A percentile compares a stretch with the other conserved stretches of the same genome.
These are phyloP conservation scores for Megalops cyprinoides DNA, from an alignment of 2,797 vertebrate species.

Conservation along the genomic window DNA sequence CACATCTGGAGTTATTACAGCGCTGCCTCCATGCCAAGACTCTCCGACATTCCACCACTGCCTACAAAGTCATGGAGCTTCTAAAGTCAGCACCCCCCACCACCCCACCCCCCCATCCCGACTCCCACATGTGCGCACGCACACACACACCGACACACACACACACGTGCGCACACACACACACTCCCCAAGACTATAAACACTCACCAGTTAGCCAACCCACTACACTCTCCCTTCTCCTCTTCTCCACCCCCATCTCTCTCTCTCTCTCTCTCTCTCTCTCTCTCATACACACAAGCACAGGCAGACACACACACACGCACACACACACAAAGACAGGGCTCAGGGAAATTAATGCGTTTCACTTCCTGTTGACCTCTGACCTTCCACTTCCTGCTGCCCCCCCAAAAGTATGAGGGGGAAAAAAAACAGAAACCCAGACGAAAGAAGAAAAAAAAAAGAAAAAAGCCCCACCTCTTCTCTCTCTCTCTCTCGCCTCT, in stretches of 20 bases:
- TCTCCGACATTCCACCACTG: conserved; percentile 82
- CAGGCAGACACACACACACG: conserved; percentile 22
- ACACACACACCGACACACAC: conserved; percentile 60
- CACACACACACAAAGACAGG: neutral
- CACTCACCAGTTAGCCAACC: conserved; percentile 7
- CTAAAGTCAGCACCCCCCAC: conserved; percentile 44
- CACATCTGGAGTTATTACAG: conserved; percentile 95
- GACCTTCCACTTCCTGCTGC: conserved; percentile 83
- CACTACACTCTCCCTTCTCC: too few relatives aligned
- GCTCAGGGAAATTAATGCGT: conserved; percentile 70
- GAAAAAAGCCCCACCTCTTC: conserved; percentile 76
- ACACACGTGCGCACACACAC: conserved; percentile 59
- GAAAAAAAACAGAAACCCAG: conserved; percentile 44
- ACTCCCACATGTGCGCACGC: conserved; percentile 44
- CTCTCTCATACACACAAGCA: conserved; percentile 26
- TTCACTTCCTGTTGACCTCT: conserved; percentile 92
- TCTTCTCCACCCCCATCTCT: neutral
- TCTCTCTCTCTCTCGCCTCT: conserved; percentile 14
- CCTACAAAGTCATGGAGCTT: conserved; percentile 72
- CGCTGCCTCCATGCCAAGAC: conserved; percentile 78
- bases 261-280: neutral
- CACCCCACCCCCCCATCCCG: conserved; percentile 28
- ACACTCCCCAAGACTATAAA: conserved; percentile 37
- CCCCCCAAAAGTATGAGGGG: conserved; percentile 60
- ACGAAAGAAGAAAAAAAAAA: conserved; percentile 46